Base-by-base conservation (phyloP, 2,888 invertebrate genomes). In the Lymantria dispar region DNA sequence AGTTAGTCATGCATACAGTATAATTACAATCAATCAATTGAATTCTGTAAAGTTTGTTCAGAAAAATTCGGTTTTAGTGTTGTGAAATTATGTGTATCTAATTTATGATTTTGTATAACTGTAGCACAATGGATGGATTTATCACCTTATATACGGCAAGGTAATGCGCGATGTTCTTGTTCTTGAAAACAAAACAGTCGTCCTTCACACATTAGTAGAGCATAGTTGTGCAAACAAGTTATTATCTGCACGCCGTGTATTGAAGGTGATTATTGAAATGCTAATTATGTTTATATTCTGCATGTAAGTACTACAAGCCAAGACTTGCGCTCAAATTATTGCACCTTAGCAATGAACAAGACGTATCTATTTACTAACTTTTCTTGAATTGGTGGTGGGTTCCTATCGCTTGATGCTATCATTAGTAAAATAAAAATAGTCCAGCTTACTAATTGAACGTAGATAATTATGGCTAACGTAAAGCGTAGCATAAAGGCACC, bases 151-250 rank as follows among this genome's bases (percentile, higher is more conserved):
- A 71, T 76, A 72, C 62, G 70, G 72, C 83, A 85, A 89, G 89
- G 87, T 86, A 88, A 85, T 74, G 72, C 76, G 81, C 78, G 81
- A 83, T 83, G 76, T 76, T 83, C 76, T 75, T 60, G 68, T 71
- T 70, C 52, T 48, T 72, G 61, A 79, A 84, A 77, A 89, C 87
- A 88, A 88, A 87, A 88, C 87, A 80, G 77, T 72, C 75, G 89
- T 87, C 90, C 90, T 90, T 90, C 90, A 87, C 85, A 85, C 85
- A 85, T 87, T 86, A 85, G 78, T 81, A 76, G 78, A 77, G 74
- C 76, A 83, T 84, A 80, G 76, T 81, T 88, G 86, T 85, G 82
- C 87, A 83, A 86, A 86, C 85, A 87, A 83, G 78, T 79, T 81
- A 81, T 85, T 84, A 85, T 85, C 83, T 77, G 68, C 79, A 73